Evolutionary conservation across 2,797 vertebrate genomes (phyloP), one percentile per base, ranked within the genome.

Genomic region (Steatocranus sp.): DNA sequence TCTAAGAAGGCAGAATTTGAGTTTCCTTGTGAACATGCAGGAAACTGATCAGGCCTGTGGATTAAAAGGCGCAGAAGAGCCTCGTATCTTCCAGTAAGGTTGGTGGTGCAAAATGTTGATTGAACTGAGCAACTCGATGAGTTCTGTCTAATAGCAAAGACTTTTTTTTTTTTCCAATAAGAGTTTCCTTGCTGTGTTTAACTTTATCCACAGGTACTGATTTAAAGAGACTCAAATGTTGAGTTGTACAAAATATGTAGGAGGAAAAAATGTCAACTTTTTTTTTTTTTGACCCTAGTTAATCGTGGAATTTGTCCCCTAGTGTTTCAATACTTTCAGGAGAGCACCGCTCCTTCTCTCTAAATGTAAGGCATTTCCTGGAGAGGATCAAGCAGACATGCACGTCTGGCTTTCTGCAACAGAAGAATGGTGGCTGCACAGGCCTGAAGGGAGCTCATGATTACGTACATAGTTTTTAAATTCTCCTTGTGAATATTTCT

Each of bases 301-400:
- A 61, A 20, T 32, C 14, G 11, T 83, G 49, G 70, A 83, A 86
- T 81, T 79, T 77, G 48, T 49, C 36, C 43, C 54, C 23, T n/a
- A 36, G 38, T 74, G 50, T 54, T 54, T 83, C 18, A 75, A 2
- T 38, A 18, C 46, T 25, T 76, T 14, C 9, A 50, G 41, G 66
- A 50, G 7, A 23, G n/a, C 20, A 11, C 9, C 51, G 3, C 1
- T 75, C 34, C 27, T 68, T 20, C 38, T 63, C 25, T 74, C 41
- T 50, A 66, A 61, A 81, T 77, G 14, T 7, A 4, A 50, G 77
- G 75, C 43, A 87, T 87, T 91, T 91, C 82, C 83, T 83, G 46
- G 50, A 75, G 61, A 75, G 76, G 75, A 78, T 76, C 77, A 56
- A 11, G 34, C 77, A 83, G 51, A 79, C 82, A 75, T 5, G 14